These are phyloP conservation scores for Oeneis ivallda DNA, from an alignment of 2,888 invertebrate genomes.

Conservation along the genomic window DNA sequence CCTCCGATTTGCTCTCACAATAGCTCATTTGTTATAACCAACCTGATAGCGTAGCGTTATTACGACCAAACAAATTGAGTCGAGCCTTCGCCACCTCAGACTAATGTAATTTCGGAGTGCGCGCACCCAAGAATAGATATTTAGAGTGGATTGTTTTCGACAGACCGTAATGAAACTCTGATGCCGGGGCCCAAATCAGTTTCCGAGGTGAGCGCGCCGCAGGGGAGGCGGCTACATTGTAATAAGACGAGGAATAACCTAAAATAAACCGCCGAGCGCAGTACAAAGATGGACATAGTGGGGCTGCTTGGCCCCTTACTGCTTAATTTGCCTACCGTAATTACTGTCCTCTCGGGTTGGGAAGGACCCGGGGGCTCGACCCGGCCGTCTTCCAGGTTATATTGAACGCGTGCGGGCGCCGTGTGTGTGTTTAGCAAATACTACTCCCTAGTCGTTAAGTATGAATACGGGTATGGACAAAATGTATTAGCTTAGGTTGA, in stretches of 20 bases:
- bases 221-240: conserved; percentile 79
- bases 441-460: conserved; percentile 79
- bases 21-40: conserved; percentile 81
- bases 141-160: conserved; percentile 83
- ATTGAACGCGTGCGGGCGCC: conserved; percentile 78
- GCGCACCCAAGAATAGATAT: conserved; percentile 81
- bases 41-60: conserved; percentile 77
- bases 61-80: conserved; percentile 81
- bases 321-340: conserved; percentile 83
- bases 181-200: conserved; percentile 79
- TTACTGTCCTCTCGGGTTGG: conserved; percentile 81
- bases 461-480: conserved; percentile 81
- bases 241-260: conserved; percentile 80
- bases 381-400: conserved; percentile 78
- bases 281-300: conserved; percentile 77
- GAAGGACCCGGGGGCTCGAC: conserved; percentile 74
- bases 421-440: conserved; percentile 80
- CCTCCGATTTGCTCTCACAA: conserved; percentile 75
- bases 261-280: conserved; percentile 73
- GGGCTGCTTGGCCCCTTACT: conserved; percentile 73
- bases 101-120: conserved; percentile 80
- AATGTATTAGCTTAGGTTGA: conserved; percentile 82
- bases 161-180: conserved; percentile 82
- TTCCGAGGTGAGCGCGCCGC: conserved; percentile 78
- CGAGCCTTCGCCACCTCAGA: conserved; percentile 82